Percentiles rank a stretch among this genome's conserved stretches.
phyloP scores from a whole-genome alignment of 64 coral and sea anemone species.

The Dendrophyllia cribrosa region DNA sequence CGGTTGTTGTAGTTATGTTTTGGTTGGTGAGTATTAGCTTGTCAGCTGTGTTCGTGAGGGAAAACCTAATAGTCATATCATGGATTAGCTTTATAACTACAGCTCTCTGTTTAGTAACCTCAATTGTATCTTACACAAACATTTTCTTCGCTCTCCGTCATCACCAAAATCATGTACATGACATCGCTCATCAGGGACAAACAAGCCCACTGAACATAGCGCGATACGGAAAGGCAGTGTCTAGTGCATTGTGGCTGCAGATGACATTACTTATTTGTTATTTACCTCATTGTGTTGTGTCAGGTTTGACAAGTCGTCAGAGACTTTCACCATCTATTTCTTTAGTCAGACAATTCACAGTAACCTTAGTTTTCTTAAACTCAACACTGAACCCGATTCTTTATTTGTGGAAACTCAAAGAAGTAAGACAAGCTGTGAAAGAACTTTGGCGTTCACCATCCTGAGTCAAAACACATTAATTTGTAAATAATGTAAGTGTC shows the following conservation, averaged over 20 bases:
- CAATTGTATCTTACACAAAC: neutral
- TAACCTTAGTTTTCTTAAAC: neutral
- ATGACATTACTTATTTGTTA: neutral
- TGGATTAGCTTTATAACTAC: neutral
- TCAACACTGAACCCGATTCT: neutral
- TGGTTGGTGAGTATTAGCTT: neutral
- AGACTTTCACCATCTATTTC: neutral
- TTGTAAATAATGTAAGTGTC: too few relatives aligned
- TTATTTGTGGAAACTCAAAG: neutral
- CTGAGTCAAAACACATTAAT: too few relatives aligned
- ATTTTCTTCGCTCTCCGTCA: neutral
- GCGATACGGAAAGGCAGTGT: neutral
- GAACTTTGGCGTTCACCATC: neutral
- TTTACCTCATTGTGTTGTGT: neutral
- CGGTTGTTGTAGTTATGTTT: neutral
- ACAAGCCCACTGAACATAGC: neutral
- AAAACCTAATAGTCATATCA: neutral
- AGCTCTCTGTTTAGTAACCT: neutral
- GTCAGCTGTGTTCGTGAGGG: neutral
- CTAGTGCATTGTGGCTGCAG: neutral
- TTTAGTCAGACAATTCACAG: neutral
- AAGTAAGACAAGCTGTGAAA: neutral
- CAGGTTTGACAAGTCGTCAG: neutral
- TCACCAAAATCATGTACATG: neutral
- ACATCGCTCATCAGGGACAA: neutral